These are phyloP conservation scores for Enteromius trimaculatus DNA, from an alignment of 2,797 vertebrate species.

Conservation along the genomic window DNA sequence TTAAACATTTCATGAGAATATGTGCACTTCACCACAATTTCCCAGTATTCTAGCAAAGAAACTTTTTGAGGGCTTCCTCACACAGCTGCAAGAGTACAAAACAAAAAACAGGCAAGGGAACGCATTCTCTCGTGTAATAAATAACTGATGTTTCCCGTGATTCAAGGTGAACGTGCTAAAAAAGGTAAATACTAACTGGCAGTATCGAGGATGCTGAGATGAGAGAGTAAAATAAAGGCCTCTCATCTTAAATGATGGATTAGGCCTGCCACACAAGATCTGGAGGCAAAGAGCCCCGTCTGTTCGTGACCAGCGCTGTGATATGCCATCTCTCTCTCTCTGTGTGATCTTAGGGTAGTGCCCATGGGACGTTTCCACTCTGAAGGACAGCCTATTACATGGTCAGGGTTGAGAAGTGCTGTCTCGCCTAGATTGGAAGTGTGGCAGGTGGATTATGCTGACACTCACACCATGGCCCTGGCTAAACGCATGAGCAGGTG, in stretches of 20 bases:
- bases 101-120: neutral
- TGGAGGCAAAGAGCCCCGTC: conserved; percentile 3
- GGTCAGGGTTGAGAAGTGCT: conserved; percentile 38
- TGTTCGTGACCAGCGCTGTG: neutral
- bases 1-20: conserved; percentile 3
- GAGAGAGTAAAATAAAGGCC: conserved; percentile 31
- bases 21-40: conserved; percentile 8
- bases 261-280: conserved; percentile 24
- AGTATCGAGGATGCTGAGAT: neutral
- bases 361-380: conserved; percentile 36
- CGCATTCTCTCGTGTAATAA: neutral
- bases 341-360: conserved; percentile 19
- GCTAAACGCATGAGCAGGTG: conserved; percentile 26
- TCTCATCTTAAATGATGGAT: conserved; percentile 39
- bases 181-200: neutral
- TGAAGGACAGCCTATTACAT: conserved; percentile 52
- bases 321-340: conserved; percentile 1
- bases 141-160: neutral
- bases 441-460: conserved; percentile 36
- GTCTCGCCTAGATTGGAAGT: conserved; percentile 19
- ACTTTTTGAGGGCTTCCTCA: conserved; percentile 14
- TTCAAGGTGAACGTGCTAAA: conserved; percentile 11
- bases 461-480: conserved; percentile 32
- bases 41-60: neutral
- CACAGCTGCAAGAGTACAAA: neutral